phyloP scores from a whole-genome alignment of 2,888 invertebrate species.

The Abrostola tripartita region DNA sequence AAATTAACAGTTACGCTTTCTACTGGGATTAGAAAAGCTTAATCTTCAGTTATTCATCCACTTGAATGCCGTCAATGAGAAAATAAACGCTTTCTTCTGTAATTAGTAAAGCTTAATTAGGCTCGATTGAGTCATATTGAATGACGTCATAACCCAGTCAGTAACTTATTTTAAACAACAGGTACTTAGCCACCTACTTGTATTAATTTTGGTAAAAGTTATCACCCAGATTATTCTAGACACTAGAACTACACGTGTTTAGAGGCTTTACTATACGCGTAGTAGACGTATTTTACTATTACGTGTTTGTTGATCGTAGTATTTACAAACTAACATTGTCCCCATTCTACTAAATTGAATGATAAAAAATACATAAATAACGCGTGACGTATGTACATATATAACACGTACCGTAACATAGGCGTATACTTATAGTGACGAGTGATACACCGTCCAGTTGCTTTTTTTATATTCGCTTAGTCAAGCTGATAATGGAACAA shows the following conservation, averaged over 20 bases:
- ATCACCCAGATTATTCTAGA: neutral
- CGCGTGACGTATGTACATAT: neutral
- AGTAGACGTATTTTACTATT: conserved; percentile 4
- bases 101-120: neutral
- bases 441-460: too few species aligned
- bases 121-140: conserved; percentile 1
- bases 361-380: conserved; percentile 3
- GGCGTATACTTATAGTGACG: neutral
- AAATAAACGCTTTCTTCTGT: neutral
- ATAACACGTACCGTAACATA: neutral
- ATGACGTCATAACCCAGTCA: neutral
- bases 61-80: conserved; percentile 1
- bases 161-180: conserved; percentile 1
- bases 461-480: too few species aligned
- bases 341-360: conserved; percentile 2
- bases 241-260: neutral
- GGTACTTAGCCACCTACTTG: neutral
- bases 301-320: conserved; percentile 4
- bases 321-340: conserved; percentile 4
- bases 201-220: neutral
- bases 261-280: neutral
- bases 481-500: too few species aligned
- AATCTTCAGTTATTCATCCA: neutral
- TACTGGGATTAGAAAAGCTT: neutral
- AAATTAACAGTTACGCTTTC: conserved; percentile 1